Evolutionary conservation across 2,888 invertebrate genomes (phyloP).

Genomic region (Fissipunctia ypsillon): DNA sequence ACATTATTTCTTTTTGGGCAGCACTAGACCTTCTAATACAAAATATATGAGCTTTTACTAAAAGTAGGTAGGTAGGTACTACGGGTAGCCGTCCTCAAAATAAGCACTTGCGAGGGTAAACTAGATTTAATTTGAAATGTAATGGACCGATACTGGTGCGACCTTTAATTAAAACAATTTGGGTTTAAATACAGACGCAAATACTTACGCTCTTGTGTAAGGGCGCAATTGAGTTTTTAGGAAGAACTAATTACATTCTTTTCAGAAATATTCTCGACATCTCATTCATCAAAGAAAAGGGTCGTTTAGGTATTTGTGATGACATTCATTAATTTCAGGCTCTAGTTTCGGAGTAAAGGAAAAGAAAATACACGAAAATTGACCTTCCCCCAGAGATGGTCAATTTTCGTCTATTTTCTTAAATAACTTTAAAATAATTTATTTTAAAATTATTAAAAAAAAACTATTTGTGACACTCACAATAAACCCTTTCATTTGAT

Average conservation of each 20-base stretch:
- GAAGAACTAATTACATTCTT: slow-evolving; percentile 26
- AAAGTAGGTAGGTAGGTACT: slow-evolving; percentile 4
- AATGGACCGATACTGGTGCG: slow-evolving; percentile 24
- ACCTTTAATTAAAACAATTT: slow-evolving; percentile 54
- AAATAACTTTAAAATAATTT: too few species aligned
- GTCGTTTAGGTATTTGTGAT: slow-evolving; percentile 10
- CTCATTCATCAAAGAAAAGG: slow-evolving; percentile 33
- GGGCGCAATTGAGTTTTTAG: slow-evolving; percentile 18
- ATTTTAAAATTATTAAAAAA: too few species aligned
- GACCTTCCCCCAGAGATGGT: too few species aligned
- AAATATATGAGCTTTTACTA: slow-evolving; percentile 35
- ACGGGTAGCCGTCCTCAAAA: slow-evolving; percentile 1
- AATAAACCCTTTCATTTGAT: too few species aligned
- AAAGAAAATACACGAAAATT: too few species aligned
- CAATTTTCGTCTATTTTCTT: too few species aligned
- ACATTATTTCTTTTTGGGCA: slow-evolving; percentile 49
- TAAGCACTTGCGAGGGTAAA: slow-evolving; percentile 26
- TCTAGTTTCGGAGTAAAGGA: too few species aligned
- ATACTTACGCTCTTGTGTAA: slow-evolving; percentile 12
- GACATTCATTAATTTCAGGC: too few species aligned
- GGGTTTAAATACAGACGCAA: slow-evolving; percentile 36
- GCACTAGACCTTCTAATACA: slow-evolving; percentile 23
- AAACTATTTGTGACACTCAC: too few species aligned
- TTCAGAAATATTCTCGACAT: slow-evolving; percentile 26
- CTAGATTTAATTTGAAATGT: slow-evolving; percentile 49